Conservation (phyloP, 2,797 vertebrate species). For the Ambastaia sidthimunki region DNA sequence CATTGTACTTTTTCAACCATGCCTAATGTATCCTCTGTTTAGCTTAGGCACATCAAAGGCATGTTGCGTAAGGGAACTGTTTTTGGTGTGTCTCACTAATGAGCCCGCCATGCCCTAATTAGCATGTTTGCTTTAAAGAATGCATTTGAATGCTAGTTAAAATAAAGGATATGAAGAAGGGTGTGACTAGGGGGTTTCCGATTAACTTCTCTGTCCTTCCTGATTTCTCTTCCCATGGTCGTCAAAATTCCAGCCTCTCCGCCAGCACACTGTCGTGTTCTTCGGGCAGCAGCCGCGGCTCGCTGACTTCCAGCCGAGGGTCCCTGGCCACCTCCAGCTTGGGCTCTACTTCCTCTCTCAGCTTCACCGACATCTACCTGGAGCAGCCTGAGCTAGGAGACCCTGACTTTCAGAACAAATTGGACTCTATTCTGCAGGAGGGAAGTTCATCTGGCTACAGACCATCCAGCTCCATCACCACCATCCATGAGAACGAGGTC, state of each 20-base stretch:
- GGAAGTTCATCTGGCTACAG: constrained; percentile 81
- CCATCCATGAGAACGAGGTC: constrained; percentile 93
- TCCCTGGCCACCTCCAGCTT: constrained; percentile 91
- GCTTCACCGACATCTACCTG: constrained; percentile 91
- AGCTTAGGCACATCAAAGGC: constrained; percentile 56
- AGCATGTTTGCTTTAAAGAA: constrained; percentile 53
- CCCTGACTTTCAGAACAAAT: constrained; percentile 89
- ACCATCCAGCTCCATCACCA: constrained; percentile 92
- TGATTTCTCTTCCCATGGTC: neutral
- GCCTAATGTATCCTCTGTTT: constrained; percentile 43
- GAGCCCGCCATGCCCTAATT: constrained; percentile 60
- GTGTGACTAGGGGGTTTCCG: neutral
- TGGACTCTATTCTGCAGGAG: constrained; percentile 90
- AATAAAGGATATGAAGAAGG: neutral
- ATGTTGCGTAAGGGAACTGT: neutral
- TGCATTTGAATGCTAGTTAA: no score
- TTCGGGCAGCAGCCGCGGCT: constrained; percentile 94
- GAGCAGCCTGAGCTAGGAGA: constrained; percentile 88
- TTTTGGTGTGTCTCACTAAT: constrained; percentile 48
- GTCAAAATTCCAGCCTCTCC: constrained; percentile 81
- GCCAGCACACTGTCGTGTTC: constrained; percentile 95
- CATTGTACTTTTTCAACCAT: constrained; percentile 30
- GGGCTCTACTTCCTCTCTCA: constrained; percentile 91
- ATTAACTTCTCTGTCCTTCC: neutral
- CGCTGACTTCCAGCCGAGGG: constrained; percentile 90